A percentile compares a stretch with the other conserved stretches of the same genome.
phyloP scores from a whole-genome alignment of 2,797 vertebrate genomes.

The Helicolenus hilgendorfi region DNA sequence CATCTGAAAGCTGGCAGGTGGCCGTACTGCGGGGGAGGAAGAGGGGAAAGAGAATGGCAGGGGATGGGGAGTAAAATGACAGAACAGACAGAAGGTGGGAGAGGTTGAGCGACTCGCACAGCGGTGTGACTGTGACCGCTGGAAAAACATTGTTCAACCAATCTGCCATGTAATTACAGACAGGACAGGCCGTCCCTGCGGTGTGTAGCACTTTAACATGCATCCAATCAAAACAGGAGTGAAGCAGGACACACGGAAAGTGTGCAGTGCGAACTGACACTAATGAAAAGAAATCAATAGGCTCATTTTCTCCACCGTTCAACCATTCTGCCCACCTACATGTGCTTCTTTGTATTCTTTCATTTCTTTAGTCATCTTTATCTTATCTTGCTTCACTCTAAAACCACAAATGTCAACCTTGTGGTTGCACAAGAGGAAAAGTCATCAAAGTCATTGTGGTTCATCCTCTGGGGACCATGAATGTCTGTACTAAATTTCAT shows the following conservation, averaged over 20 bases:
- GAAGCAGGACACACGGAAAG: slow-evolving; percentile 28
- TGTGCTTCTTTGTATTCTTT: neutral
- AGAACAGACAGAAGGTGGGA: slow-evolving; percentile 13
- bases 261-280: slow-evolving; percentile 44
- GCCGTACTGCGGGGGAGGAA: neutral
- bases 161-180: slow-evolving; percentile 71
- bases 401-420: slow-evolving; percentile 3
- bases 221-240: slow-evolving; percentile 62
- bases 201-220: slow-evolving; percentile 26
- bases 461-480: neutral
- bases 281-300: slow-evolving; percentile 79
- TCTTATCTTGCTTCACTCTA: neutral
- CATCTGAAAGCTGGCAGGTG: slow-evolving; percentile 33
- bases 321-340: neutral
- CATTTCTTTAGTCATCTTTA: neutral
- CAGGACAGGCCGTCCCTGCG: slow-evolving; percentile 27
- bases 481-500: neutral
- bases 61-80: slow-evolving; percentile 19
- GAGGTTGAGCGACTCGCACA: slow-evolving; percentile 16
- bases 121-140: slow-evolving; percentile 9
- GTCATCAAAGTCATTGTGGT: neutral
- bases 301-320: slow-evolving; percentile 57
- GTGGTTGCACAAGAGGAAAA: neutral
- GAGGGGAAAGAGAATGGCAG: slow-evolving; percentile 14
- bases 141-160: slow-evolving; percentile 37